Percentiles rank a stretch among this genome's conserved stretches.
Conservation (phyloP, 2,888 invertebrate species). For the Argyresthia goedartella region DNA sequence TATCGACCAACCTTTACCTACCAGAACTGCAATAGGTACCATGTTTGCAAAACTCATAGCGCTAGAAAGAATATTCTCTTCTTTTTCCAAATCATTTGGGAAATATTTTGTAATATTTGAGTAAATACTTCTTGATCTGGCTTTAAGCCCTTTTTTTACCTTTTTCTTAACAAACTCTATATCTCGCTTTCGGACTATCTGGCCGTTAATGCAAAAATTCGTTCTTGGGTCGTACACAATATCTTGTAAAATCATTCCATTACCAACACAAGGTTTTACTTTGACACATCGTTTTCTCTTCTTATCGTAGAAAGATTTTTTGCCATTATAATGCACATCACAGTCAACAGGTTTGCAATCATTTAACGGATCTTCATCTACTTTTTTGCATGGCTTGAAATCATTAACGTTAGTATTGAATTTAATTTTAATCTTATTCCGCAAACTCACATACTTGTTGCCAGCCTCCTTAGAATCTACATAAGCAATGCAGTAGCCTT, state of each 20-base stretch:
- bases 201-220: conserved; percentile 30
- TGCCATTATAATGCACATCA: conserved; percentile 43
- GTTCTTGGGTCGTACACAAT: conserved; percentile 31
- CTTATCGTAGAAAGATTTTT: conserved; percentile 28
- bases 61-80: neutral
- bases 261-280: conserved; percentile 26
- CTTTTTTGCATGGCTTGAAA: conserved; percentile 19
- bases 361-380: conserved; percentile 44
- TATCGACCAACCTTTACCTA: too few species aligned
- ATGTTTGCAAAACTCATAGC: neutral
- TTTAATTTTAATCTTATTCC: conserved; percentile 33
- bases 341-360: conserved; percentile 47
- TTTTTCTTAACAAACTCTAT: conserved; percentile 29
- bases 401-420: conserved; percentile 30
- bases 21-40: neutral
- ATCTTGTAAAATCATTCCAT: conserved; percentile 19
- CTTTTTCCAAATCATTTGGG: neutral
- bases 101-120: neutral
- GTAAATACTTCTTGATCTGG: neutral
- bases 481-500: conserved; percentile 37
- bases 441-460: conserved; percentile 21
- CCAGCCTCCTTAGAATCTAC: conserved; percentile 27
- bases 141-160: neutral
- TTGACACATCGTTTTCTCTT: conserved; percentile 28
- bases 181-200: conserved; percentile 28